Percentiles rank a stretch among this genome's conserved stretches.
These are phyloP conservation scores for Rhodinocichla rosea DNA, from an alignment of 2,113 vertebrate species.

Conservation along the genomic window DNA sequence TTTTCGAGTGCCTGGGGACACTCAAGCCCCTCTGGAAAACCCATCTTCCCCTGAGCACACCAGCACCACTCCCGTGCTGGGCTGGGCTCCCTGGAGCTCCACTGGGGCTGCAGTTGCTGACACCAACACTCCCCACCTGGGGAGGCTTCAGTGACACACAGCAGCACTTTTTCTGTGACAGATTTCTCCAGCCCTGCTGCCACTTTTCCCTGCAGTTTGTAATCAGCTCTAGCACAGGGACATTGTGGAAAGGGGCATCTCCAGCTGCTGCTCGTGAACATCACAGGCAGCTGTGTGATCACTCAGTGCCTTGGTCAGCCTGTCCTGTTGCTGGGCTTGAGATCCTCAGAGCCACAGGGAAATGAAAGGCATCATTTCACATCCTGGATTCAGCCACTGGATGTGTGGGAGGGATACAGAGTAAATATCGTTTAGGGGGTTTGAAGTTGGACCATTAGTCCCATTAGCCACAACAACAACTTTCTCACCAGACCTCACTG, in stretches of 20 bases:
- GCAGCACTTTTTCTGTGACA: not conserved
- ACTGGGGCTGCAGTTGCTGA: not conserved
- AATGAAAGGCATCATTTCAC: not conserved
- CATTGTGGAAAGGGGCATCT: not conserved
- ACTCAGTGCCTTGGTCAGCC: rapidly evolving
- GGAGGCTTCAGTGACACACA: rapidly evolving
- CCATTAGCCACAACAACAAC: not conserved
- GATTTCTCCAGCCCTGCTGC: not conserved
- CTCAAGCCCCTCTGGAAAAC: not conserved
- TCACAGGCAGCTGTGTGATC: not conserved
- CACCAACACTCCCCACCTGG: rapidly evolving
- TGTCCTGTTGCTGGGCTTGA: not conserved
- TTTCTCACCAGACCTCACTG: not conserved
- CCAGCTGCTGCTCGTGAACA: not conserved
- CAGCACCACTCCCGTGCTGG: not conserved
- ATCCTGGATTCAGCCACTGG: not conserved
- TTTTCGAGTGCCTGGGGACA: not conserved
- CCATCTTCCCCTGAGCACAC: not conserved
- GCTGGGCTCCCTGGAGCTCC: not conserved
- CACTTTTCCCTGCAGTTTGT: rapidly evolving
- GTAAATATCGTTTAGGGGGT: not conserved
- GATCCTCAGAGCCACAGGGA: not conserved
- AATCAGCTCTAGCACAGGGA: rapidly evolving
- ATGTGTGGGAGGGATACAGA: not conserved
- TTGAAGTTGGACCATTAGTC: not conserved